Conservation (phyloP, 37 sponge, comb jelly and placozoan species). For the Cliona cf. orientalis region DNA sequence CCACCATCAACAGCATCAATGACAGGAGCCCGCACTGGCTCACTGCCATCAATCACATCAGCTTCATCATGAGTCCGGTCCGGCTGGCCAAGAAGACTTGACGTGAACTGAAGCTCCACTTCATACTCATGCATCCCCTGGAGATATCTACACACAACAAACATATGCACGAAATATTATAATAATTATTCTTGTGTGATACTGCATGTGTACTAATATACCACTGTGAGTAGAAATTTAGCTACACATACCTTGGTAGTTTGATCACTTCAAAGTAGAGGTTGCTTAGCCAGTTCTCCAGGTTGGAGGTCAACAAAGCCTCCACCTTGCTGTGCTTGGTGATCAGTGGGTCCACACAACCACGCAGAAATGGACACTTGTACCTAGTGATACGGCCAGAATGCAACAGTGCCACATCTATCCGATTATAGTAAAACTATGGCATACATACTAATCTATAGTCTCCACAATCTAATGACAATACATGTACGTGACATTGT, state of each 20-base stretch:
- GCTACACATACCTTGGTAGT: slow-evolving; percentile 5
- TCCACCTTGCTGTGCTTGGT: slow-evolving; percentile 3
- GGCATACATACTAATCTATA: background rate
- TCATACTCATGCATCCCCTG: slow-evolving; percentile 18
- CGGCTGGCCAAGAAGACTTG: background rate
- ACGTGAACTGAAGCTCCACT: slow-evolving; percentile 10
- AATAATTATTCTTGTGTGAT: background rate
- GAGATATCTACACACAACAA: background rate
- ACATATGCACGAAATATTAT: background rate
- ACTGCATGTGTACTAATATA: too few relatives aligned
- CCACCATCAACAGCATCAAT: background rate
- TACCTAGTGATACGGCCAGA: background rate
- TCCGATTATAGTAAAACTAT: too few relatives aligned
- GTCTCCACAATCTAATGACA: background rate
- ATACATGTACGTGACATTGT: background rate
- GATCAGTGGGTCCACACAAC: background rate
- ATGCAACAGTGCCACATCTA: too few relatives aligned
- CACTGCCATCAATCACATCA: background rate
- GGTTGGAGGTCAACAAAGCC: slow-evolving; percentile 4
- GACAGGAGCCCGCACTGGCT: background rate
- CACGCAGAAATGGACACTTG: background rate
- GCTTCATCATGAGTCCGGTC: slow-evolving; percentile 5
- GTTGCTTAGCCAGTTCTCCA: slow-evolving; percentile 10
- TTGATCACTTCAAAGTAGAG: slow-evolving; percentile 21
- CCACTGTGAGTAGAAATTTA: background rate